Percentiles rank a stretch among this genome's conserved stretches.
Conservation (phyloP, 2,888 invertebrate genomes). For the Drosophila multiciliata region DNA sequence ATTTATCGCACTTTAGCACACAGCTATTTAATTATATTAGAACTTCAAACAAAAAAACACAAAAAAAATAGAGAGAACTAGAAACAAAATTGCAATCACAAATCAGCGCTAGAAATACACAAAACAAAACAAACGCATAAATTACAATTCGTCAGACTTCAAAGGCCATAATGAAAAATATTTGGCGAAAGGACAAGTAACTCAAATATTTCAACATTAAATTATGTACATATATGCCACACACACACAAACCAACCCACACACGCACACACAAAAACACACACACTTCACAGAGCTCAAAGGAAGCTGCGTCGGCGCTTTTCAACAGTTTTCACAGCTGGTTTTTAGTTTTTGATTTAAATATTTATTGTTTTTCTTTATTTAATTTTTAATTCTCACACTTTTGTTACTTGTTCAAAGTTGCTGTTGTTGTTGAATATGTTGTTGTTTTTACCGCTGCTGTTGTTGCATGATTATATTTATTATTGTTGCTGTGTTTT, state of each 20-base stretch:
- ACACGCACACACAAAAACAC: constrained; percentile 2
- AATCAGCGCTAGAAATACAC: constrained; percentile 14
- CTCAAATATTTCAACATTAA: not conserved
- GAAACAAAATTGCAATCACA: constrained; percentile 18
- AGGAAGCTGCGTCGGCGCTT: constrained; percentile 33
- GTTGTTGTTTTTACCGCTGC: constrained; percentile 27
- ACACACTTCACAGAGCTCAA: constrained; percentile 12
- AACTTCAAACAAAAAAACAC: not conserved
- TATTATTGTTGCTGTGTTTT: constrained; percentile 31
- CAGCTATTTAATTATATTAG: not conserved
- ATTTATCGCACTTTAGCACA: not conserved
- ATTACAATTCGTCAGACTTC: constrained; percentile 8
- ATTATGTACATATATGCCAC: constrained; percentile 2
- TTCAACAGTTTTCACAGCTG: constrained; percentile 29
- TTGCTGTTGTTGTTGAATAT: constrained; percentile 27
- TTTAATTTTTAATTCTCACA: constrained; percentile 25
- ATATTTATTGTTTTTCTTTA: constrained; percentile 12
- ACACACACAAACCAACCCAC: constrained; percentile 3
- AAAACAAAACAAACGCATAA: constrained; percentile 20
- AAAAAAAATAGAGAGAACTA: not conserved
- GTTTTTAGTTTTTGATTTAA: constrained; percentile 7
- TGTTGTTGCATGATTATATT: constrained; percentile 31
- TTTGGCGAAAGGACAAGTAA: constrained; percentile 5
- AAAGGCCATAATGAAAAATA: constrained; percentile 10
- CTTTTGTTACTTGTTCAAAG: constrained; percentile 45